Evolutionary conservation across 2,113 vertebrate species (phyloP), one percentile per base, ranked within the genome.

Genomic region (Cervus canadensis): DNA sequence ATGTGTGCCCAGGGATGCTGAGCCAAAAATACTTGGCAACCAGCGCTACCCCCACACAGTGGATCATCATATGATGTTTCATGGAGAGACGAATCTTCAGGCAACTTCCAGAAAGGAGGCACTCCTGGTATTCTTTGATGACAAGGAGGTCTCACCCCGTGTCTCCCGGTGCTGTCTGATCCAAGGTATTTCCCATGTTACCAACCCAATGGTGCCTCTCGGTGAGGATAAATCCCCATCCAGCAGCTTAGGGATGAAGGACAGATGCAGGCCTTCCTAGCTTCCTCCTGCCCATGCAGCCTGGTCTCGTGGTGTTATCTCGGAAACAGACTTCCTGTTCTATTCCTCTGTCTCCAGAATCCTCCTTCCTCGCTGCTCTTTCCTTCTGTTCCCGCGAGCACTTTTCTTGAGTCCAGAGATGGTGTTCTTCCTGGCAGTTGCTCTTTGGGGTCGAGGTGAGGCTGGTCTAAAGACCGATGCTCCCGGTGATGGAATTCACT

Each of bases 111-210:
- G 48, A 36, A 36, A 21, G 6, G 50, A 62, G 52, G 33, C 11
- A 12, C 21, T 45, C n/a, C 9, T 16, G 43, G 1, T 13, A 5
- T 8, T 17, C 36, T 13, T 25, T 15, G 57, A 1, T 0, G 2
- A 28, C 12, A 2, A 4, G 67, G 36, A 36, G 15, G 14, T 7
- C 60, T 48, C 6, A 2, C 5, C 1, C 57, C 5, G 0, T 0
- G 8, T 43, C 56, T n/a, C 48, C 48, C 2, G 0, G 30, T 3
- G 12, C 7, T 7, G 84, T 45, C 40, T 25, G 36, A 7, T 7
- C 43, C 30, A 17, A 28, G 0, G 2, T 7, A 0, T 30, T 45
- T 6, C 81, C 76, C 23, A 9, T 1, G 36, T 8, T 0, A 6
- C 16, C n/a, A 23, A 16, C 50, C 8, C 19, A 16, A 5, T n/a